Base-by-base conservation (phyloP, 1,140 invertebrate genomes). In the Hirudo medicinalis region DNA sequence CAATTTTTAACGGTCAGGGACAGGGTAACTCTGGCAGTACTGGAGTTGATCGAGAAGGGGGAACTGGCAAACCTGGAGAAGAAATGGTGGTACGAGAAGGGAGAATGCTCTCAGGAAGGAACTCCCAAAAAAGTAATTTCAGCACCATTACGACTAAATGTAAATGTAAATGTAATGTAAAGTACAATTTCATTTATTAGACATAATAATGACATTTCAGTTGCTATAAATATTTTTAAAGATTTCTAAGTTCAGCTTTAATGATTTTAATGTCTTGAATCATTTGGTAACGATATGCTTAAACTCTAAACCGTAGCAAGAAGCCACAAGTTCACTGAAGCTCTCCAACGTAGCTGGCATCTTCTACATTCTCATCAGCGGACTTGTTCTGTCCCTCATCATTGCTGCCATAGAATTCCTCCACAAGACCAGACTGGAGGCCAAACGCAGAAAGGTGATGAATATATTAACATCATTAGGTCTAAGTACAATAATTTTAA, bases 351-450 rank as follows among this genome's bases (percentile, higher is more conserved):
- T 99, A 2, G 94, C 95, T 20, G 96, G 96, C 19, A 92, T 97
- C 79, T 99, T 99, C 84, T 99, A 97, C 85, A 97, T 99, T 78
- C 85, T 99, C n/a, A 93, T 97, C 78, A 91, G 90, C 43, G 96
- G 86, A 71, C 86, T 99, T 40, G 86, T 92, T 8, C 80, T 96
- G 19, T 91, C 94, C 8, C 87, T 99, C 76, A 85, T 89, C 2
- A 90, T 96, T 20, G 92, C 92, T 19, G 85, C 94, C 17, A 79
- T 92, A 49, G 93, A 97, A 83, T 95, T 97, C 75, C 81, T 93
- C 5, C 75, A 75, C 67, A 78, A 77, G 57, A 40, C 72, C 5
- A 36, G 68, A 53, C 49, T 71, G 27, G 74, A 75, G 43, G 74
- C 74, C 11, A 71, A 69, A 32, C 53, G 66, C 22, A 55, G 71